These are phyloP conservation scores for Pedionomus torquatus DNA, from an alignment of 2,113 vertebrate genomes.

Conservation along the genomic window DNA sequence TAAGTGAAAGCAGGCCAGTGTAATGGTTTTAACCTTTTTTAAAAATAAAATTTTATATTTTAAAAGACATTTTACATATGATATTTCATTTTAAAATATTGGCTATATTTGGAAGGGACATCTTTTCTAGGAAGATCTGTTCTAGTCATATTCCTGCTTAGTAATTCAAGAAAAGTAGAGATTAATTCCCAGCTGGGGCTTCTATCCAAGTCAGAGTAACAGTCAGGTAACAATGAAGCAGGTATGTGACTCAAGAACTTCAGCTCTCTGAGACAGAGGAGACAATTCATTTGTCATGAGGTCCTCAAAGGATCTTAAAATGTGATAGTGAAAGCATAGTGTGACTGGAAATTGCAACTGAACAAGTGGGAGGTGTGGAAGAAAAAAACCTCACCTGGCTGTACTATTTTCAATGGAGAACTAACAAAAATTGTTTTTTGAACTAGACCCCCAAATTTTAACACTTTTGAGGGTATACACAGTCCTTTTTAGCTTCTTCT, in stretches of 20 bases:
- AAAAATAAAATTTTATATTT: not conserved
- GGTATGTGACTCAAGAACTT: not conserved
- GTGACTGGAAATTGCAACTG: not conserved
- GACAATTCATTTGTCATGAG: fast-evolving
- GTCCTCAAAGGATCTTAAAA: not conserved
- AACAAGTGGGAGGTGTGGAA: not conserved
- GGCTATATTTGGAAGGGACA: not conserved
- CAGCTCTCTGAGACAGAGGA: not conserved
- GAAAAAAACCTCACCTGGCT: not conserved
- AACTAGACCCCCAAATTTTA: not conserved
- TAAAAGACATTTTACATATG: not conserved
- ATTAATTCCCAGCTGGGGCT: not conserved
- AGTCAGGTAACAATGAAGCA: not conserved
- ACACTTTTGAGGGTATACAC: not conserved
- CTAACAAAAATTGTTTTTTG: not conserved
- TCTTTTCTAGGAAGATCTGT: not conserved
- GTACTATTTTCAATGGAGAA: not conserved
- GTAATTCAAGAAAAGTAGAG: not conserved
- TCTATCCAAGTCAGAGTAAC: not conserved
- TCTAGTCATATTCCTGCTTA: not conserved
- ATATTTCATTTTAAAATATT: not conserved
- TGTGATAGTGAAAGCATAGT: not conserved
- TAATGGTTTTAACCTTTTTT: not conserved
- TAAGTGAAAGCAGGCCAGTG: not conserved
- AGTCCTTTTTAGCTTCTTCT: not conserved